Evolutionary conservation across 1,140 invertebrate species (phyloP).

Genomic region (Semibalanus balanoides): DNA sequence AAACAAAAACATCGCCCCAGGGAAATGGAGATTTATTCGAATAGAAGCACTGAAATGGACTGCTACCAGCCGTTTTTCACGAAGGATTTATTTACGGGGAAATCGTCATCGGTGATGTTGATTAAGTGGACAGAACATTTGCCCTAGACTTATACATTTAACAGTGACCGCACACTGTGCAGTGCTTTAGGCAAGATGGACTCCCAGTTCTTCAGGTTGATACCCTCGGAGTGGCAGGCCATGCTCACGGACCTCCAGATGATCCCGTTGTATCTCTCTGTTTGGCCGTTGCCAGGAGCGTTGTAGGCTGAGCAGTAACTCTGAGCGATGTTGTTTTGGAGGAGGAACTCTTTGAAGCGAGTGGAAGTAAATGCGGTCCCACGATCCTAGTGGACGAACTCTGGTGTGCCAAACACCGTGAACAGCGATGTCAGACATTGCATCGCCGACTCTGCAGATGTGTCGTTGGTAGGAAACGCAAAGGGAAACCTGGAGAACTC

Average conservation of each 20-base stretch:
- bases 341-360: conserved; percentile 7
- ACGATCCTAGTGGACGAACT: conserved; percentile 10
- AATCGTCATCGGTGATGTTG: no score
- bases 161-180: neutral
- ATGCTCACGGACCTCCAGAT: conserved; percentile 7
- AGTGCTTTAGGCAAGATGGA: neutral
- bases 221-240: neutral
- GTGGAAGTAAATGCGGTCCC: conserved; percentile 6
- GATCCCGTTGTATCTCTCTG: conserved; percentile 10
- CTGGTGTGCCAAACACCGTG: neutral
- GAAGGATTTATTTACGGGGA: no score
- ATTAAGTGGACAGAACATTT: no score
- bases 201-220: neutral
- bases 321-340: neutral
- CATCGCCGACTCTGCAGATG: conserved; percentile 5
- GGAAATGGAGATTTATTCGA: no score
- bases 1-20: no score
- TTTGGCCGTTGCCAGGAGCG: conserved; percentile 6
- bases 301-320: conserved; percentile 10
- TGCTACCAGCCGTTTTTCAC: no score
- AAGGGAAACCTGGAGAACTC: conserved; percentile 9
- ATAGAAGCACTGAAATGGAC: no score
- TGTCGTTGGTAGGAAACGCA: conserved; percentile 6
- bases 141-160: no score
- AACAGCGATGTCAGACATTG: neutral